Evolutionary conservation across 2,888 invertebrate genomes (phyloP).

Genomic region (Gymnoscelis rufifasciata): DNA sequence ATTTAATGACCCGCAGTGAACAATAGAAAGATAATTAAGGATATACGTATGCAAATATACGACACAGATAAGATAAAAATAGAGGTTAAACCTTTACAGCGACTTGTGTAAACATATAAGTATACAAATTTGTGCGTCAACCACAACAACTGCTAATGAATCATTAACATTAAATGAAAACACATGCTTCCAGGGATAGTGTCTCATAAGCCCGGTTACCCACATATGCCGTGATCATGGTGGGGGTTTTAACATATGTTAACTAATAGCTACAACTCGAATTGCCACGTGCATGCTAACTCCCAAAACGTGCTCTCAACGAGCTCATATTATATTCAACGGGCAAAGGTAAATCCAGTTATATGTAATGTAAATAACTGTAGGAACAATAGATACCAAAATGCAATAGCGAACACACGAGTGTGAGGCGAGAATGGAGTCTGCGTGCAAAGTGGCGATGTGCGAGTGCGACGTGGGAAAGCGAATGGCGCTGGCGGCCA

Average conservation of each 20-base stretch:
- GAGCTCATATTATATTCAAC: background rate
- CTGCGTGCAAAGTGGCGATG: constrained; percentile 58
- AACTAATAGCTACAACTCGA: constrained; percentile 44
- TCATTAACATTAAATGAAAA: constrained; percentile 41
- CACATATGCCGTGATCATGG: constrained; percentile 48
- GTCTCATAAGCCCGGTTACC: constrained; percentile 42
- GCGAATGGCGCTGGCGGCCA: constrained; percentile 73
- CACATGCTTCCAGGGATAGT: constrained; percentile 42
- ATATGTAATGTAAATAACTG: constrained; percentile 1
- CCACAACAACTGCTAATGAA: constrained; percentile 32
- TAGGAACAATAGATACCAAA: constrained; percentile 31
- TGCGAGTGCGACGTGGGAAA: constrained; percentile 68
- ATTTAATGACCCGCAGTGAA: constrained; percentile 46
- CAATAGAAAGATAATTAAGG: constrained; percentile 45
- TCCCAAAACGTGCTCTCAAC: constrained; percentile 34
- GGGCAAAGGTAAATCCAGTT: background rate
- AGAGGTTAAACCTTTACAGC: constrained; percentile 15
- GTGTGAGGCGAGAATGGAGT: constrained; percentile 59
- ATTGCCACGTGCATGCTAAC: constrained; percentile 49
- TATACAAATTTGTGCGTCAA: background rate
- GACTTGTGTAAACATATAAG: background rate
- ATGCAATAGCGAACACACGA: constrained; percentile 55
- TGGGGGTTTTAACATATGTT: constrained; percentile 55
- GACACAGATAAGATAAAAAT: constrained; percentile 36
- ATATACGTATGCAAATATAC: constrained; percentile 49